Evolutionary conservation across 2,888 invertebrate genomes (phyloP), one percentile per base, ranked within the genome.

Genomic region (Pollenia angustigena): DNA sequence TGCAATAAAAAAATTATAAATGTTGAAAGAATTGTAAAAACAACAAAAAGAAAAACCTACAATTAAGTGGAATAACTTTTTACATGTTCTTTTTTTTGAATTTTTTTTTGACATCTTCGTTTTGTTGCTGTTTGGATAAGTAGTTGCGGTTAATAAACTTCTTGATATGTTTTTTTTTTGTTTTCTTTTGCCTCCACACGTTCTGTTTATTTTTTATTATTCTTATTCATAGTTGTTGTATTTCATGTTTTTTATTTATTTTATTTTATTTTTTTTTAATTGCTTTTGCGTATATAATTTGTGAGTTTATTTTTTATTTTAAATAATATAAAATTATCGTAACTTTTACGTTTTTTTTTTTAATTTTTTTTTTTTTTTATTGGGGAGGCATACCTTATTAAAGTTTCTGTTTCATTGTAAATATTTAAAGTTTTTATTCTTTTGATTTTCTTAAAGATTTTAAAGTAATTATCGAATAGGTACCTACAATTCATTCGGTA

Each of bases 131-230:
- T 81, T 86, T 58, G 44, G 42, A 18, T 69, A 18, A 23, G 54
- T 76, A 60, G 54, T 79, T 87, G 87, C 85, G 87, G 87, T 84
- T 87, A 87, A 84, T 87, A 87, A 87, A 87, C 87, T 87, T 87
- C 84, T 87, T 74, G 81, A 81, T 84, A 84, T 87, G 75, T 84
- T 87, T 84, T 86, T n/a, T n/a, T 84, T 86, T 85, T 76, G 16
- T 81, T 78, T 69, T 62, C 60, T 69, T 69, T 74, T 62, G 40
- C 62, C 12, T 85, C 56, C 54, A 54, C 84, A 85, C 66, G 60
- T 80, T 84, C 72, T 84, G 64, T 79, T 78, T 79, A 74, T 80
- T 68, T 84, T 66, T 56, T 64, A 32, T 32, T 32, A 6, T 32
- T 32, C 32, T 32, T 32, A 32, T 32, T 6, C 4, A 6, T 32